Conservation (phyloP, 1,140 invertebrate genomes). For the Armadillidium nasatum region DNA sequence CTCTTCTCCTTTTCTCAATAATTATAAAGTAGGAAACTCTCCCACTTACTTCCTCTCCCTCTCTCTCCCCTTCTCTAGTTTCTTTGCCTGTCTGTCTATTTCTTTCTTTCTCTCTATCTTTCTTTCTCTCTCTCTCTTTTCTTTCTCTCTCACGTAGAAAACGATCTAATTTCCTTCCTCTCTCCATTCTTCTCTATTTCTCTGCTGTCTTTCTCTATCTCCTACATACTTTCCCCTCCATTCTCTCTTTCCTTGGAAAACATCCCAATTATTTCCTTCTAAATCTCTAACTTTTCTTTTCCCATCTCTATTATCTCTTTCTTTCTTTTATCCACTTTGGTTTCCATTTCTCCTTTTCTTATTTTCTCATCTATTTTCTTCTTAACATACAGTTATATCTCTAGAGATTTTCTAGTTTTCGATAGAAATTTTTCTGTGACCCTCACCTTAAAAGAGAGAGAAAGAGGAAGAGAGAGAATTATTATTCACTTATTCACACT, state of each 20-base stretch:
- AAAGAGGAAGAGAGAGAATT: too few species aligned
- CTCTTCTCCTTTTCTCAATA: neutral
- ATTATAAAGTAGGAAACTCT: neutral
- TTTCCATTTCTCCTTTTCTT: too few species aligned
- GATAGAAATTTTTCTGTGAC: too few species aligned
- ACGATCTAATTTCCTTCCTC: neutral
- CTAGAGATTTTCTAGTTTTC: too few species aligned
- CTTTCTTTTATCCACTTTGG: too few species aligned
- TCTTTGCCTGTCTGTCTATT: neutral
- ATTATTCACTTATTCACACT: too few species aligned
- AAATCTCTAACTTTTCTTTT: too few species aligned
- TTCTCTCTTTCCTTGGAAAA: neutral
- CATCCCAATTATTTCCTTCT: too few species aligned
- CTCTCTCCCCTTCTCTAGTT: neutral
- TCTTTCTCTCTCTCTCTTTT: neutral
- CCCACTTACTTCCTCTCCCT: neutral
- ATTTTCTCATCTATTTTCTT: too few species aligned
- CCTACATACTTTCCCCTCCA: neutral
- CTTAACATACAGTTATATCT: too few species aligned
- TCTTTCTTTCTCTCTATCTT: neutral
- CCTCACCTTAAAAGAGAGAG: too few species aligned
- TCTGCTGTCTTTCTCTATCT: neutral
- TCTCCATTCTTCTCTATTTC: neutral
- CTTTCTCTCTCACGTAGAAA: neutral
- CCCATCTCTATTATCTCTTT: too few species aligned